Evolutionary conservation across 2,113 vertebrate species (phyloP).

Genomic region (Rhinichthys klamathensis): DNA sequence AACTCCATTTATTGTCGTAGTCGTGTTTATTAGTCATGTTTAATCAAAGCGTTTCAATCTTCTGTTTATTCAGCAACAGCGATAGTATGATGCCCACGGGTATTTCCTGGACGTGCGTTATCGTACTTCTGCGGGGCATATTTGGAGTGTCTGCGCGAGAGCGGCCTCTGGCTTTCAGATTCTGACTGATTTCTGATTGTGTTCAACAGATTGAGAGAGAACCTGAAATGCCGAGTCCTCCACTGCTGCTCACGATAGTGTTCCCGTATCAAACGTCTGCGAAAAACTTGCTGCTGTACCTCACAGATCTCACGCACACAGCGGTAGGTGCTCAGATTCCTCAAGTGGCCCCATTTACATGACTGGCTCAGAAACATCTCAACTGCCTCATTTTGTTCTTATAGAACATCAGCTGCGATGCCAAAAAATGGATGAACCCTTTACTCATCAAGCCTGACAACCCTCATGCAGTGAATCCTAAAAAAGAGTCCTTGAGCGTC

Average conservation of each 20-base stretch:
- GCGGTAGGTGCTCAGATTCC: slow-evolving; percentile 68
- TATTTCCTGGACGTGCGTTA: too few species aligned
- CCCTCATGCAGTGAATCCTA: slow-evolving; percentile 55
- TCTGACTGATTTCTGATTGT: slow-evolving; percentile 8
- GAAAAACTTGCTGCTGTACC: slow-evolving; percentile 83
- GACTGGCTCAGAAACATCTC: background rate
- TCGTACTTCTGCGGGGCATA: too few species aligned
- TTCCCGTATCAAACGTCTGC: slow-evolving; percentile 80
- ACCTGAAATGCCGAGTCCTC: slow-evolving; percentile 75
- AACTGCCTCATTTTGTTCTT: slow-evolving; percentile 32
- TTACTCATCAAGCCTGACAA: slow-evolving; percentile 67
- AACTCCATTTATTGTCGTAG: too few species aligned
- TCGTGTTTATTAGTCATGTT: too few species aligned
- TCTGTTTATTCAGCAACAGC: too few species aligned
- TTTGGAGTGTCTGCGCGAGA: too few species aligned
- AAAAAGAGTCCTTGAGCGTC: slow-evolving; percentile 78
- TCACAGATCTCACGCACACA: slow-evolving; percentile 77
- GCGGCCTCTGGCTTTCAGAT: too few species aligned
- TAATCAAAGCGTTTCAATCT: too few species aligned
- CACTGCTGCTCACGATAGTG: slow-evolving; percentile 79
- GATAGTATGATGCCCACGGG: too few species aligned
- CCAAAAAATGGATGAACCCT: slow-evolving; percentile 69
- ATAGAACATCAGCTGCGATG: slow-evolving; percentile 79
- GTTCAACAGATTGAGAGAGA: slow-evolving; percentile 80
- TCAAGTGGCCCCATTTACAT: background rate